A percentile compares a stretch with the other conserved stretches of the same genome.
Conservation (phyloP, 2,113 vertebrate species). For the Pterocles orientalis region DNA sequence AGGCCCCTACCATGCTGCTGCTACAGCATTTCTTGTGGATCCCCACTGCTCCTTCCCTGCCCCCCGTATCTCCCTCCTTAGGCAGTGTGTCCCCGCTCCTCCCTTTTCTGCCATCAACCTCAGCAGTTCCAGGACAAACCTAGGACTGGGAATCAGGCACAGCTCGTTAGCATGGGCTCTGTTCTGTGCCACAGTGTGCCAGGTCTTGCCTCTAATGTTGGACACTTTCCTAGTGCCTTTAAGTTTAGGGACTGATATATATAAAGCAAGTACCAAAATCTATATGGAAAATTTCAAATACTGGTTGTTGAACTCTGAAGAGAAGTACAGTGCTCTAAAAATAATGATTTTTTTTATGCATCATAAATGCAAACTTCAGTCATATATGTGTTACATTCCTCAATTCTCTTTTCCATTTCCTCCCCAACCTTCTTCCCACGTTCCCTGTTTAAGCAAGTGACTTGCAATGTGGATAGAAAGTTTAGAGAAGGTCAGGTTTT, state of each 20-base stretch:
- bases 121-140: not conserved
- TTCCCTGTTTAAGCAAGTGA: not conserved
- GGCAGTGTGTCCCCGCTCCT: not conserved
- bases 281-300: not conserved
- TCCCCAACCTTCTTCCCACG: too few species aligned
- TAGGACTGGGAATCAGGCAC: not conserved
- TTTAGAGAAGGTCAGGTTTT: not conserved
- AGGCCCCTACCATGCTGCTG: not conserved
- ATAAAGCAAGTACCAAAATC: not conserved
- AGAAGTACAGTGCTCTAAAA: not conserved
- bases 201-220: fast-evolving
- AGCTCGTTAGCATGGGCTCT: not conserved
- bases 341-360: not conserved
- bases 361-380: not conserved
- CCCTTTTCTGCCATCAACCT: not conserved
- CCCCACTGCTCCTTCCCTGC: not conserved
- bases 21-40: not conserved
- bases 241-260: not conserved
- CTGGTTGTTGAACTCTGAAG: not conserved
- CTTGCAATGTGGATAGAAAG: not conserved
- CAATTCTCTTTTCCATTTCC: not conserved
- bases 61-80: not conserved
- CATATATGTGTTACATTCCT: fast-evolving
- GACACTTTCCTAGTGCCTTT: not conserved
- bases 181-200: not conserved